Percentiles rank a stretch among this genome's conserved stretches.
These are phyloP conservation scores for Syncerus caffer DNA, from an alignment of 2,797 vertebrate species.

Conservation along the genomic window DNA sequence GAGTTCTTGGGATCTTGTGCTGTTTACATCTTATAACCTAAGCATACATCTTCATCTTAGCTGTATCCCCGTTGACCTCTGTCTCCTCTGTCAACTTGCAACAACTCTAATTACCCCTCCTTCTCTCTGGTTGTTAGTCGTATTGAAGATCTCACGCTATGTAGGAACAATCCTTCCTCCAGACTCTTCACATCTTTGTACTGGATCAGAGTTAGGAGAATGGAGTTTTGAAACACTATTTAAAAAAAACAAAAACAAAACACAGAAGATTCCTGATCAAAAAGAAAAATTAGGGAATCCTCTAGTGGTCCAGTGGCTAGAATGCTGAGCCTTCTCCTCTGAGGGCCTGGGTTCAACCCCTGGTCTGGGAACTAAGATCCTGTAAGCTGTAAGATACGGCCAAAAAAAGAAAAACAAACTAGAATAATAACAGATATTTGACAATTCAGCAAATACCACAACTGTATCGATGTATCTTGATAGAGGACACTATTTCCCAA, in stretches of 20 bases:
- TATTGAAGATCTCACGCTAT: background rate
- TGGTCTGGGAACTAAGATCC: background rate
- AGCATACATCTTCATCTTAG: background rate
- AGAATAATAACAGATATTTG: background rate
- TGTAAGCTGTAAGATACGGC: background rate
- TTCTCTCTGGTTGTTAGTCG: background rate
- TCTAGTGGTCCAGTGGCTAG: background rate
- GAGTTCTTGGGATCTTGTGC: background rate
- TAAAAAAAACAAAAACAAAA: background rate
- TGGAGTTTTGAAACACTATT: background rate
- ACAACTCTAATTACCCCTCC: background rate
- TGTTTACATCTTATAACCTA: background rate
- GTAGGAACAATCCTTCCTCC: background rate
- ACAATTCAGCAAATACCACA: background rate
- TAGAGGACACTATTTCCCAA: background rate
- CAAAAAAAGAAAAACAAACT: background rate
- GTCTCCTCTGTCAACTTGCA: background rate
- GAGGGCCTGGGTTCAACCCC: background rate
- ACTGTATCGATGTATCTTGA: background rate
- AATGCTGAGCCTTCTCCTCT: background rate
- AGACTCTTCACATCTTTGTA: background rate
- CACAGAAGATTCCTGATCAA: background rate
- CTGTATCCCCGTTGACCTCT: background rate
- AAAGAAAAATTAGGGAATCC: background rate
- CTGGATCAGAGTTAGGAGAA: background rate